A percentile compares a stretch with the other conserved stretches of the same genome.
phyloP scores from a whole-genome alignment of 2,888 invertebrate species.

The Hypolimnas misippus region DNA sequence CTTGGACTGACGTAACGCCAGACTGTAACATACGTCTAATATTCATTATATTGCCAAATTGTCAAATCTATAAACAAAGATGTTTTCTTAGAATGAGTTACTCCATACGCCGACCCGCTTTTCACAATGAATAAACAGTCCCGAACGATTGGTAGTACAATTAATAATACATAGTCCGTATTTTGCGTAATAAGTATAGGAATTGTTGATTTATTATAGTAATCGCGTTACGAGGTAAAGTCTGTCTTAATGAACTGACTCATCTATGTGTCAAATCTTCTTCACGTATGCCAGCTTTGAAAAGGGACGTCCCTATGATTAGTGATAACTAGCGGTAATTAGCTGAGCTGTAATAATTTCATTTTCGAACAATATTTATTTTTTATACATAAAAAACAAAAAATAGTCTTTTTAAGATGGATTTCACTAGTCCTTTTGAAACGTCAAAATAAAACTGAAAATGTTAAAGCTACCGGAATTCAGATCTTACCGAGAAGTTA shows the following conservation, averaged over 20 bases:
- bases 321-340: neutral
- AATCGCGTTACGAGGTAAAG: neutral
- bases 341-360: neutral
- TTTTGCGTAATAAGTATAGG: neutral
- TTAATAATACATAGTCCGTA: neutral
- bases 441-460: no score
- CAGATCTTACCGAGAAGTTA: no score
- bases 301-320: conserved; percentile 14
- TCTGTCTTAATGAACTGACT: neutral
- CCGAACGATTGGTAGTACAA: neutral
- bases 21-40: no score
- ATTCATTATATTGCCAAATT: no score
- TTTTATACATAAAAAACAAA: no score
- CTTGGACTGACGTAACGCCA: no score
- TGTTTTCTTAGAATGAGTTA: no score
- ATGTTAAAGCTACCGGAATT: no score
- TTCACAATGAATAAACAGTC: neutral
- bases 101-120: neutral
- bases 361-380: neutral
- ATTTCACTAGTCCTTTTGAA: no score
- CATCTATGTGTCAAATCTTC: neutral
- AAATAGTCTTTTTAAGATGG: no score
- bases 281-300: neutral
- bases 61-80: no score
- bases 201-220: neutral